These are phyloP conservation scores for Zelleria hepariella DNA, from an alignment of 2,888 invertebrate genomes.

Conservation along the genomic window DNA sequence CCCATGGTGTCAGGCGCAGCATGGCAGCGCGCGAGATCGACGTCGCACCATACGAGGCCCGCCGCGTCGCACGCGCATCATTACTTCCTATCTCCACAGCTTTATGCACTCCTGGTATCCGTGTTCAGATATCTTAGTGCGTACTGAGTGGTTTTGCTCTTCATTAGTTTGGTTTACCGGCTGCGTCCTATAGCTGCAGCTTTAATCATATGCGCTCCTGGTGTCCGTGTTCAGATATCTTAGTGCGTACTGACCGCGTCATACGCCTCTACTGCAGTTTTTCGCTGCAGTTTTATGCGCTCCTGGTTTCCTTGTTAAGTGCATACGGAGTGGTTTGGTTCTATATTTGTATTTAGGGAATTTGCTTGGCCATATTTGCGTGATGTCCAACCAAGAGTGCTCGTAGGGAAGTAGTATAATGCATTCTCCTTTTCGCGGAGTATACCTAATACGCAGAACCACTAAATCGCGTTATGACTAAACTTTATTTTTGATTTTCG, in stretches of 20 bases:
- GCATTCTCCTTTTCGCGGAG: too few species aligned
- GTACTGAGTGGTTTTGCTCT: slow-evolving; percentile 33
- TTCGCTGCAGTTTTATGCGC: background rate
- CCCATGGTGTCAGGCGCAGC: slow-evolving; percentile 64
- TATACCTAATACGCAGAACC: too few species aligned
- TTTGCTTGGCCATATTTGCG: too few species aligned
- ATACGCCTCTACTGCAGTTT: too few species aligned
- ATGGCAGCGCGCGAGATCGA: slow-evolving; percentile 55
- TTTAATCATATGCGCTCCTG: background rate
- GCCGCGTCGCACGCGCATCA: slow-evolving; percentile 52
- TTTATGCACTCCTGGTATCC: slow-evolving; percentile 46
- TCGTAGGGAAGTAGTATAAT: too few species aligned
- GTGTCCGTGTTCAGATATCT: slow-evolving; percentile 32
- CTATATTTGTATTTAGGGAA: too few species aligned
- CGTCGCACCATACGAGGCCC: slow-evolving; percentile 31
- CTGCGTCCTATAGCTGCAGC: too few species aligned
- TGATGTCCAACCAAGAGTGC: too few species aligned
- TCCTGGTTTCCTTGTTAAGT: slow-evolving; percentile 19
- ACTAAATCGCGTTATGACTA: too few species aligned
- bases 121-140: slow-evolving; percentile 44
- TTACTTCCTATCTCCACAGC: slow-evolving; percentile 36
- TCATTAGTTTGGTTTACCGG: too few species aligned
- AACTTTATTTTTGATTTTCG: too few species aligned
- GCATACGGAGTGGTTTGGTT: too few species aligned
- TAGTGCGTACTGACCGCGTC: slow-evolving; percentile 37